These are phyloP conservation scores for Corythornis leucogaster DNA, from an alignment of 2,797 vertebrate genomes.

Conservation along the genomic window DNA sequence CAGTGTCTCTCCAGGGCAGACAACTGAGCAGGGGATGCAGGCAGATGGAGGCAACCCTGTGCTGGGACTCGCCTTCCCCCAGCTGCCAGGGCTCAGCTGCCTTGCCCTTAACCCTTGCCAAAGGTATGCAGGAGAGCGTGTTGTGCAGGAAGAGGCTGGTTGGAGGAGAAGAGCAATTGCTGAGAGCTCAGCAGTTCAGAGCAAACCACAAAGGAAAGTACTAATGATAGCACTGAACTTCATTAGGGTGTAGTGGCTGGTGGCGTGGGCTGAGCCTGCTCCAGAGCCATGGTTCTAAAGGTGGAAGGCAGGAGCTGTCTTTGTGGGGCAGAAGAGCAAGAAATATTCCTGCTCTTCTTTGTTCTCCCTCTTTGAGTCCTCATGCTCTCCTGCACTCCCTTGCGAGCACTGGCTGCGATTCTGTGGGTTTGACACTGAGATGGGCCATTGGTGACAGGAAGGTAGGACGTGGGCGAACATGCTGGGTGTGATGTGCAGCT, in stretches of 20 bases:
- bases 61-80: background rate
- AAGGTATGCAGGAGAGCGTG: background rate
- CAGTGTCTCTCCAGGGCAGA: background rate
- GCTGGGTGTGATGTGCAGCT: background rate
- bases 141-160: conserved; percentile 6
- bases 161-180: background rate
- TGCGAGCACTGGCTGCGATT: rapidly evolving
- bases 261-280: background rate
- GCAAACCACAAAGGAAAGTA: conserved; percentile 17
- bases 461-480: background rate
- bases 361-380: background rate
- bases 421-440: rapidly evolving
- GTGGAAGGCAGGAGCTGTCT: background rate
- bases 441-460: background rate
- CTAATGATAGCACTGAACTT: background rate
- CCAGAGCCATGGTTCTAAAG: background rate
- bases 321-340: background rate
- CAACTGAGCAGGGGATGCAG: background rate
- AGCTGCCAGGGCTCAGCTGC: conserved; percentile 25
- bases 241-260: rapidly evolving
- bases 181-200: background rate
- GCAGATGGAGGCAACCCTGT: background rate
- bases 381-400: background rate
- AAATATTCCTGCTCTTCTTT: background rate
- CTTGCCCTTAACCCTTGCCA: background rate